phyloP scores from a whole-genome alignment of 2,888 invertebrate species.

The Athripsodes cinereus region DNA sequence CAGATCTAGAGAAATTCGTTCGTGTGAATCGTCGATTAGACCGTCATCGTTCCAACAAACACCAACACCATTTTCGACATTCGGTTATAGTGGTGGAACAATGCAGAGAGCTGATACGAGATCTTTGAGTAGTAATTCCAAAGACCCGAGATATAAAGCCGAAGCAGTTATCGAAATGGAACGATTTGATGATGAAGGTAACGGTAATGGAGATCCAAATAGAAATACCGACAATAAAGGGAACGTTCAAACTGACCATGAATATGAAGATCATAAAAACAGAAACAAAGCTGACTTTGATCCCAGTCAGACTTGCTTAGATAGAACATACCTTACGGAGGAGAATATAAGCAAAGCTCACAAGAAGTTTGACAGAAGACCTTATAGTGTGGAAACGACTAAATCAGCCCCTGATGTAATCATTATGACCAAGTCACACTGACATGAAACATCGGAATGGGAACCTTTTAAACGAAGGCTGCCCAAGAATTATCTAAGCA shows the following conservation, averaged over 20 bases:
- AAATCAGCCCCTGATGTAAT: conserved; percentile 89
- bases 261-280: conserved; percentile 25
- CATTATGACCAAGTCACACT: conserved; percentile 62
- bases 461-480: conserved; percentile 53
- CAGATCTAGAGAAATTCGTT: conserved; percentile 25
- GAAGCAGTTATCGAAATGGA: conserved; percentile 58
- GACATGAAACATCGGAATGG: conserved; percentile 51
- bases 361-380: conserved; percentile 47
- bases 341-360: conserved; percentile 25
- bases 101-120: conserved; percentile 28
- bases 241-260: conserved; percentile 15
- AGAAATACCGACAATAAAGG: conserved; percentile 14
- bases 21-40: conserved; percentile 32
- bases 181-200: conserved; percentile 30
- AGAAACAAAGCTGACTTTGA: conserved; percentile 18
- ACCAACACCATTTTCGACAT: conserved; percentile 47
- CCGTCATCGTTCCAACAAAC: conserved; percentile 34
- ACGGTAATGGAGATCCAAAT: conserved; percentile 22
- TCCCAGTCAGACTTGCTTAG: conserved; percentile 8
- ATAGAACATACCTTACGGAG: conserved; percentile 14
- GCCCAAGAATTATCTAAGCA: conserved; percentile 40
- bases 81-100: conserved; percentile 45
- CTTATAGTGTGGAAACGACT: conserved; percentile 77
- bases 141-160: conserved; percentile 43
- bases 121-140: conserved; percentile 11